These are phyloP conservation scores for Chaenocephalus aceratus DNA, from an alignment of 2,113 vertebrate genomes.

Conservation along the genomic window DNA sequence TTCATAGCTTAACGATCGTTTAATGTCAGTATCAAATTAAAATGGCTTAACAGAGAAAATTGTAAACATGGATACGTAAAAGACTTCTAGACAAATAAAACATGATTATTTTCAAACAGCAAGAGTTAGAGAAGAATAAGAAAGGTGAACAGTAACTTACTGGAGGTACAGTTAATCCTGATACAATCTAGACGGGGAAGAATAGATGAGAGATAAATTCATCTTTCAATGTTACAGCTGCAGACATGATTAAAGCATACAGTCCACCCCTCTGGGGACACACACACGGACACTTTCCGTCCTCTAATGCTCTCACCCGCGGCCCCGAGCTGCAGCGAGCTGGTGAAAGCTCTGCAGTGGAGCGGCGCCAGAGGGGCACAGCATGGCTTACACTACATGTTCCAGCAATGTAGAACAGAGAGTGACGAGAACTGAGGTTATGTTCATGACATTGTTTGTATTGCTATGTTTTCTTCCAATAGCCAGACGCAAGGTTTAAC, in stretches of 20 bases:
- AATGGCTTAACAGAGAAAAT: constrained; percentile 34
- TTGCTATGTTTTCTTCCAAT: neutral
- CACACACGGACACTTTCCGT: constrained; percentile 94
- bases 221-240: constrained; percentile 99
- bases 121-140: constrained; percentile 70
- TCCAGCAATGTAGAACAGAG: neutral
- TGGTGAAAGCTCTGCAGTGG: constrained; percentile 46
- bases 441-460: neutral
- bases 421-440: neutral
- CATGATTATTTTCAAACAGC: constrained; percentile 41
- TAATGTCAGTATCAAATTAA: constrained; percentile 16
- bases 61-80: constrained; percentile 32
- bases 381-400: constrained; percentile 24
- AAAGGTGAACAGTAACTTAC: constrained; percentile 98
- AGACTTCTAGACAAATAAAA: constrained; percentile 26
- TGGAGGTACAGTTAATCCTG: constrained; percentile 99
- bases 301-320: constrained; percentile 82
- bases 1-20: constrained; percentile 5
- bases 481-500: neutral
- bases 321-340: constrained; percentile 44
- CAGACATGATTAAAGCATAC: constrained; percentile 99
- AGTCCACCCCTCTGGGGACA: constrained; percentile 99
- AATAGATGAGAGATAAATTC: constrained; percentile 99
- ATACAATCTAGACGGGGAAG: constrained; percentile 99
- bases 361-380: constrained; percentile 29